A percentile compares a stretch with the other conserved stretches of the same genome.
These are phyloP conservation scores for Carassius auratus DNA, from an alignment of 2,113 vertebrate genomes.

Conservation along the genomic window DNA sequence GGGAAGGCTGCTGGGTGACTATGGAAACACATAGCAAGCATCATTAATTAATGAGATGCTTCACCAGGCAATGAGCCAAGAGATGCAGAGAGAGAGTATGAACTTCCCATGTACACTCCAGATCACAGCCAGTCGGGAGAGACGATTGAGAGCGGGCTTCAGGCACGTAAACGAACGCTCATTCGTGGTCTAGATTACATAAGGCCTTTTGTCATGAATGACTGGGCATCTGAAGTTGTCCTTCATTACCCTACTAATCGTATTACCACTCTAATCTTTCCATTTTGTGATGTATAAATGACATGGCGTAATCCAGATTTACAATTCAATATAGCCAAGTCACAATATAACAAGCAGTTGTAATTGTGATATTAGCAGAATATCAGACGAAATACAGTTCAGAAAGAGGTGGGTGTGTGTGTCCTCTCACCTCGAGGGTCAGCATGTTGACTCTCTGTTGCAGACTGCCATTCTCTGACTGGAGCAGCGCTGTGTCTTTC, in stretches of 20 bases:
- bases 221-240: neutral
- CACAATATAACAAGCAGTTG: neutral
- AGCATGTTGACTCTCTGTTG: constrained; percentile 92
- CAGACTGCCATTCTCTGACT: constrained; percentile 90
- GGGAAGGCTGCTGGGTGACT: constrained; percentile 58
- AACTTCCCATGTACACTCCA: constrained; percentile 20
- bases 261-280: constrained; percentile 20
- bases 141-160: neutral
- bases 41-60: constrained; percentile 55
- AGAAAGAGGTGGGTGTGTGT: neutral
- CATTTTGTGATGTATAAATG: neutral
- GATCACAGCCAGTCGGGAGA: constrained; percentile 37
- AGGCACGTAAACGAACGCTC: constrained; percentile 16
- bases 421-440: constrained; percentile 86
- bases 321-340: neutral
- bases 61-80: constrained; percentile 24
- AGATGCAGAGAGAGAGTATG: constrained; percentile 22
- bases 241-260: constrained; percentile 20
- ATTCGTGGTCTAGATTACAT: neutral
- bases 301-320: constrained; percentile 15
- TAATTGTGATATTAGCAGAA: neutral
- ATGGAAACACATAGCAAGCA: constrained; percentile 61
- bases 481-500: constrained; percentile 90
- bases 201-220: constrained; percentile 13
- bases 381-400: neutral